Conservation (phyloP, 2,888 invertebrate genomes). For the Machimus atricapillus region DNA sequence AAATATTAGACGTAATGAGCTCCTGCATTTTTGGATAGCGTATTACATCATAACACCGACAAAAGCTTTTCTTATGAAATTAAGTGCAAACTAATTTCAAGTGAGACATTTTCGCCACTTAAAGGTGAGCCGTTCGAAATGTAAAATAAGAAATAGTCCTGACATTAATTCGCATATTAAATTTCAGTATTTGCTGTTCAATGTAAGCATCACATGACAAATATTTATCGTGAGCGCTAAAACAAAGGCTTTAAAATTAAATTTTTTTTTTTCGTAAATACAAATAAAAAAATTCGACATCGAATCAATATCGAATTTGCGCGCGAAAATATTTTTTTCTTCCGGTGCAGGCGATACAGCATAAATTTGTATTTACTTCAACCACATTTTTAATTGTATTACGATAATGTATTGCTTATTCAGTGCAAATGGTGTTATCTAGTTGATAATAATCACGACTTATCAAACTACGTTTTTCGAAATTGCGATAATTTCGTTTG, state of each 20-base stretch:
- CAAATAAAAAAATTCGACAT: too few relatives aligned
- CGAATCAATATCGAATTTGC: too few relatives aligned
- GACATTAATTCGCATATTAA: not conserved
- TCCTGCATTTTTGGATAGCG: not conserved
- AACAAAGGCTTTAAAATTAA: too few relatives aligned
- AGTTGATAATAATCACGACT: too few relatives aligned
- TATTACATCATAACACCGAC: not conserved
- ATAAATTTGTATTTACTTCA: not conserved
- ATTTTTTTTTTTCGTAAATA: too few relatives aligned
- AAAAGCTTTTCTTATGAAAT: not conserved
- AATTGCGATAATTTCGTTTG: not conserved
- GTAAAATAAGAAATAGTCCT: not conserved
- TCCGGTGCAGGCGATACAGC: not conserved
- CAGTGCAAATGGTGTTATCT: too few relatives aligned
- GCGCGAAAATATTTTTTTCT: too few relatives aligned
- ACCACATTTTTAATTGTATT: too few relatives aligned
- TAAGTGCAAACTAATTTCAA: not conserved
- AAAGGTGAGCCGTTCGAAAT: not conserved
- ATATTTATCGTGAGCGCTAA: too few relatives aligned
- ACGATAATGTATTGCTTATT: too few relatives aligned
- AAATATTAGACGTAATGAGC: not conserved
- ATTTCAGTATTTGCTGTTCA: not conserved
- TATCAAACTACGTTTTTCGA: not conserved
- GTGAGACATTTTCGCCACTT: not conserved
- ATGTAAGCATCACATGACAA: not conserved